Conservation (phyloP, 2,888 invertebrate species). For the Chrysolina americana region DNA sequence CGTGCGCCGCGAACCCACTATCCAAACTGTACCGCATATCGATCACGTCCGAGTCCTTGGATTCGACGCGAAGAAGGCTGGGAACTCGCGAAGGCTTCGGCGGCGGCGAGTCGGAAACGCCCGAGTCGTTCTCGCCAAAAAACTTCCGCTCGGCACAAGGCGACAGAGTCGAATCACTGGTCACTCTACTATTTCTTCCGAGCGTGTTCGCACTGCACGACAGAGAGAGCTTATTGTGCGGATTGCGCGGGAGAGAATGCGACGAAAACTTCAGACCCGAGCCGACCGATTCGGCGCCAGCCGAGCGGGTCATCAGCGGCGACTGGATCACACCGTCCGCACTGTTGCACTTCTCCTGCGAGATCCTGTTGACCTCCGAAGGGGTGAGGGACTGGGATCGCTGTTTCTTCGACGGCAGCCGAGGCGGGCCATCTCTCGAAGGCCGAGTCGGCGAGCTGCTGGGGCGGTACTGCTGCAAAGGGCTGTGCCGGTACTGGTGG, state of each 20-base stretch:
- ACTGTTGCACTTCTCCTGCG: slow-evolving; percentile 77
- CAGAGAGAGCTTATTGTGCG: slow-evolving; percentile 70
- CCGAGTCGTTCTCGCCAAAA: slow-evolving; percentile 71
- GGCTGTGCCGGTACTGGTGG: slow-evolving; percentile 70
- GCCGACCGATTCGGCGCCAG: slow-evolving; percentile 64
- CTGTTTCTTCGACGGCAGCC: slow-evolving; percentile 76
- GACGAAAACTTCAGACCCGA: slow-evolving; percentile 71
- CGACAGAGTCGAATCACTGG: slow-evolving; percentile 74
- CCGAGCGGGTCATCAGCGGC: slow-evolving; percentile 69
- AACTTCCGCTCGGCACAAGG: slow-evolving; percentile 75
- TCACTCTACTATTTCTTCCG: slow-evolving; percentile 69
- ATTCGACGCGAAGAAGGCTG: slow-evolving; percentile 67
- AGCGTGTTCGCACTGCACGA: slow-evolving; percentile 70
- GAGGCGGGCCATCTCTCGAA: slow-evolving; percentile 70
- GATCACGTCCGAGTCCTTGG: slow-evolving; percentile 63
- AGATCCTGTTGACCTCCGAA: slow-evolving; percentile 69
- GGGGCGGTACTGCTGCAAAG: slow-evolving; percentile 59
- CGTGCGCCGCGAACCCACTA: slow-evolving; percentile 63
- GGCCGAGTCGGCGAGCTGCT: slow-evolving; percentile 74
- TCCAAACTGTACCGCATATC: slow-evolving; percentile 61
- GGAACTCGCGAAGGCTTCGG: slow-evolving; percentile 80
- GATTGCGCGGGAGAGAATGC: slow-evolving; percentile 73
- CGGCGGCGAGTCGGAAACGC: slow-evolving; percentile 73
- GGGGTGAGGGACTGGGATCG: slow-evolving; percentile 86
- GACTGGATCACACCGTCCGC: slow-evolving; percentile 79